Conservation (phyloP, 2,797 vertebrate species). For the Nannoperca obscura region DNA sequence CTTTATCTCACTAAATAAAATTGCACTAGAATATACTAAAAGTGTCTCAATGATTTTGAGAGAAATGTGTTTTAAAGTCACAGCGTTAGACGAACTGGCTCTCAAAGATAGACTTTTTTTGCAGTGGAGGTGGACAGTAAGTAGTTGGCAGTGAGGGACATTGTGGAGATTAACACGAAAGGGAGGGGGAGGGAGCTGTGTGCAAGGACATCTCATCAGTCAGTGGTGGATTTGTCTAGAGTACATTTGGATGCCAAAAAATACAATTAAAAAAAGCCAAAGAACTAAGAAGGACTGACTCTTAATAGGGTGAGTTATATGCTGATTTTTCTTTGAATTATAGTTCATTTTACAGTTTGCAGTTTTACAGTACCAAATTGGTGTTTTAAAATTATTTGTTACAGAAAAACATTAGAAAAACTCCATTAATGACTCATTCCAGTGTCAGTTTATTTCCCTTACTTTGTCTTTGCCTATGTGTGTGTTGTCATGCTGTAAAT, state of each 20-base stretch:
- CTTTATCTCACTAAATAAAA: not conserved
- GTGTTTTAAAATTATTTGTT: not conserved
- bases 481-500: not conserved
- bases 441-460: not conserved
- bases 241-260: slow-evolving; percentile 44
- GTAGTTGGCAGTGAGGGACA: slow-evolving; percentile 64
- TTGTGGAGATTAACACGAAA: slow-evolving; percentile 71
- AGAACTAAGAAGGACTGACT: slow-evolving; percentile 14
- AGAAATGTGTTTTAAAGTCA: not conserved
- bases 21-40: not conserved
- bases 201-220: slow-evolving; percentile 42
- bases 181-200: slow-evolving; percentile 2
- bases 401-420: not conserved
- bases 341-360: not conserved
- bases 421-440: not conserved
- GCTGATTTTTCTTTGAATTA: not conserved
- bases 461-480: not conserved
- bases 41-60: not conserved
- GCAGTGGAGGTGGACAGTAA: slow-evolving; percentile 39
- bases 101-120: slow-evolving; percentile 8
- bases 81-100: not conserved
- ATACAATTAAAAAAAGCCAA: slow-evolving; percentile 14
- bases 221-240: slow-evolving; percentile 51
- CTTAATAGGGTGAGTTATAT: slow-evolving; percentile 63
- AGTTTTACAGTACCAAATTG: too few relatives aligned